Evolutionary conservation across 2,888 invertebrate genomes (phyloP), one percentile per base, ranked within the genome.

Genomic region (Coremacera marginata): DNA sequence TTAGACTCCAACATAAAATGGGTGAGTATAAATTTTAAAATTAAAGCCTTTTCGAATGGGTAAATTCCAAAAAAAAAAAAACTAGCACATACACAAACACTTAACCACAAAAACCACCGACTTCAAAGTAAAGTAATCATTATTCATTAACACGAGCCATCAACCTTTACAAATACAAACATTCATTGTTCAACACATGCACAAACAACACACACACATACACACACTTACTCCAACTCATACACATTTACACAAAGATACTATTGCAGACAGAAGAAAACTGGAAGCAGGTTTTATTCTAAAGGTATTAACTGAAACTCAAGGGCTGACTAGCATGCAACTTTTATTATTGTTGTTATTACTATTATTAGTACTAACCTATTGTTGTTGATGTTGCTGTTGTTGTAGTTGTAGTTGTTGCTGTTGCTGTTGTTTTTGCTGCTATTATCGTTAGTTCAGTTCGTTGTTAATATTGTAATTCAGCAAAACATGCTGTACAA

Each of bases 321-420:
- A n/a, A 71, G 31, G 31, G 5, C 22, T 19, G 31, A 60, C 68
- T 51, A 37, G 57, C 74, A 74, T 74, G 74, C 51, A 74, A 74
- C 74, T 65, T 63, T 65, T 60, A 65, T 60, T 65, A 74, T 74
- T 63, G 19, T 63, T 74, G 65, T 74, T 73, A 63, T 57, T 57
- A 60, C 60, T 57, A 72, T 72, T 72, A 72, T 60, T 57, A 60
- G 37, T 34, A 65, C 31, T 19, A 37, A 31, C 34, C 14, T 60
- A 34, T 63, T 63, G 63, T 63, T 27, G 55, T 2, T 70, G 57
- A 16, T 70, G 70, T 70, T 70, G 70, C 14, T 5, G 37, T 37
- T 37, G 34, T 71, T 71, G 70, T 70, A 19, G 1, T 37, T 67
- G 3, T 65, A 37, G 19, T 68, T 1, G 7, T 25, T 52, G 49